A percentile compares a stretch with the other conserved stretches of the same genome.
These are phyloP conservation scores for Tipula vernalis DNA, from an alignment of 2,888 invertebrate genomes.

Conservation along the genomic window DNA sequence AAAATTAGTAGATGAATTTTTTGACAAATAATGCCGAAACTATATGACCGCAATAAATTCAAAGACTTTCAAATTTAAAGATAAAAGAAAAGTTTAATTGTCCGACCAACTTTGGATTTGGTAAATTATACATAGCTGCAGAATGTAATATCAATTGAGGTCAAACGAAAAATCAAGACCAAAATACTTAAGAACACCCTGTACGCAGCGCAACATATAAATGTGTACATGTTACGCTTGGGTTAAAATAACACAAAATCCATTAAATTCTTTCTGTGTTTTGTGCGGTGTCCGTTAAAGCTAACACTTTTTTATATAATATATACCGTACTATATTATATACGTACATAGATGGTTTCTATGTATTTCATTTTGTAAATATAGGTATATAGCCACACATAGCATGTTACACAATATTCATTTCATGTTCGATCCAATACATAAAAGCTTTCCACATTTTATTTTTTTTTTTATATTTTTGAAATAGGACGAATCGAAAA, in stretches of 20 bases:
- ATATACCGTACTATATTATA: background rate
- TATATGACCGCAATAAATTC: no score
- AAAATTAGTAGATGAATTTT: no score
- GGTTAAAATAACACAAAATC: background rate
- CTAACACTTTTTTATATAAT: background rate
- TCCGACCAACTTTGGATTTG: no score
- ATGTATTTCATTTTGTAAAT: background rate
- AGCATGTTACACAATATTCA: background rate
- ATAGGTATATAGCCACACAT: background rate
- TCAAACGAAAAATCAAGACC: background rate
- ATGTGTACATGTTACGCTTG: background rate
- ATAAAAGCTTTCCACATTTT: background rate
- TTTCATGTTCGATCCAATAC: background rate
- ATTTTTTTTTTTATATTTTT: background rate
- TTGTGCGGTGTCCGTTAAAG: background rate
- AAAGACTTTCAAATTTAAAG: no score
- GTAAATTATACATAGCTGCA: no score
- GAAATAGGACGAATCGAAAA: background rate
- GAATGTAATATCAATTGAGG: no score
- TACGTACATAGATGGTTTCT: background rate
- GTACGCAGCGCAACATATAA: background rate
- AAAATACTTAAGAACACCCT: background rate
- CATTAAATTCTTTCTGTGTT: background rate
- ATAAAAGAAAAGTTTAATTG: no score
- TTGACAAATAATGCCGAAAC: no score